Percentiles rank a stretch among this genome's conserved stretches.
Evolutionary conservation across 2,113 vertebrate genomes (phyloP).

Genomic region (Pitta sordida): DNA sequence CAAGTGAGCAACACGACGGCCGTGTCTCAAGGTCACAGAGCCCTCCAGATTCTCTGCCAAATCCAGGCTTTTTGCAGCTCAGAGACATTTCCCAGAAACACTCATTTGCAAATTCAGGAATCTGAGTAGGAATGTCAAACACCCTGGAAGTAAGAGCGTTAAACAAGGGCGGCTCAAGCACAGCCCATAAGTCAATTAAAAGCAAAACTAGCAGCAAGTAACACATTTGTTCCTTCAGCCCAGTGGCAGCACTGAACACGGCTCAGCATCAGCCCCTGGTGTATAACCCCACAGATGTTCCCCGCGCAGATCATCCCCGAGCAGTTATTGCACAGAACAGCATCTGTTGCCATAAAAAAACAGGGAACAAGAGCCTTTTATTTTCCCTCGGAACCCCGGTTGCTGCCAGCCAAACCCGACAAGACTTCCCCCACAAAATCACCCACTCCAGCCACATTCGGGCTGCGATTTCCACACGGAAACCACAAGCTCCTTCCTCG

Average conservation of each 20-base stretch:
- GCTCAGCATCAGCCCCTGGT: background rate
- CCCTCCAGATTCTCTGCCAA: background rate
- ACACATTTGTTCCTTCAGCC: background rate
- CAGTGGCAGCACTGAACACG: background rate
- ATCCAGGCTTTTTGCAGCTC: background rate
- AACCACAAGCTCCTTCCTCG: background rate
- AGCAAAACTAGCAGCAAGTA: background rate
- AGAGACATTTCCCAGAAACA: background rate
- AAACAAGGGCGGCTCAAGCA: background rate
- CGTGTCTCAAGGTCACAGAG: background rate
- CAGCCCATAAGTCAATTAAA: background rate
- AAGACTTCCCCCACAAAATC: background rate
- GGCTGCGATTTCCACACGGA: background rate
- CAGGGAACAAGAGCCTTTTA: background rate
- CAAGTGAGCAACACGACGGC: accelerated
- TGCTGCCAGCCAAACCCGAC: background rate
- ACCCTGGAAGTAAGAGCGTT: background rate
- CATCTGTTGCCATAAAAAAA: background rate
- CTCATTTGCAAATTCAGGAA: accelerated
- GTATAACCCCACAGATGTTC: background rate
- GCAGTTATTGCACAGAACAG: accelerated
- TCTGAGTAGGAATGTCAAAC: background rate
- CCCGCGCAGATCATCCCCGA: accelerated
- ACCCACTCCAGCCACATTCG: background rate
- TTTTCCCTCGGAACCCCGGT: background rate